These are phyloP conservation scores for Falco cherrug DNA, from an alignment of 2,797 vertebrate genomes.

Conservation along the genomic window DNA sequence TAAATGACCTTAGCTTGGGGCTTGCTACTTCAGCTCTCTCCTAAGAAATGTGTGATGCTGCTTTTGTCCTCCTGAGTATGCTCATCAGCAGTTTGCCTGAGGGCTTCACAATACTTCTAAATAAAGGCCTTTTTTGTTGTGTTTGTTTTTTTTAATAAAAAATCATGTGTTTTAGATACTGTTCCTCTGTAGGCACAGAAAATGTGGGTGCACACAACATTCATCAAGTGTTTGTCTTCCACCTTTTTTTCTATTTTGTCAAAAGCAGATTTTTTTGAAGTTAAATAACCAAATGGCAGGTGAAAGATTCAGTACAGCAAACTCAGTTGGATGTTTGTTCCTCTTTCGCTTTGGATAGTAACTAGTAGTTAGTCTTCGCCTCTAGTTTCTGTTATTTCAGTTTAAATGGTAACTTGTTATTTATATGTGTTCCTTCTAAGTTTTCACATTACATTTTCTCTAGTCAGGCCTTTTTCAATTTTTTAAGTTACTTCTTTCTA, in stretches of 20 bases:
- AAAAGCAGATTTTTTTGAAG: neutral
- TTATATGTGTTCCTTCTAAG: neutral
- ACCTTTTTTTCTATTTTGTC: neutral
- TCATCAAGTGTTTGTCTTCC: neutral
- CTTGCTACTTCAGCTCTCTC: neutral
- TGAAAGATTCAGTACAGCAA: neutral
- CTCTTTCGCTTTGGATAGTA: neutral
- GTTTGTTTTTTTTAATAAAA: neutral
- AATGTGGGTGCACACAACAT: rapidly evolving
- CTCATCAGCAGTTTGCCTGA: neutral
- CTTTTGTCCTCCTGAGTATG: neutral
- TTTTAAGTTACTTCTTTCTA: neutral
- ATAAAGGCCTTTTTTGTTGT: neutral
- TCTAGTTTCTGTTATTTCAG: neutral
- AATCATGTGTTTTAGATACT: neutral
- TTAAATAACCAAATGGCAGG: neutral
- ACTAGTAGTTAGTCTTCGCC: neutral
- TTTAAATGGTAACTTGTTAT: neutral
- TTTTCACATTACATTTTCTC: neutral
- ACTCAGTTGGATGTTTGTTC: neutral
- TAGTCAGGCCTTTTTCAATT: neutral
- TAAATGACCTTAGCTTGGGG: neutral
- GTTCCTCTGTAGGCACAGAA: neutral
- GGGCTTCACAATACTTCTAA: neutral
- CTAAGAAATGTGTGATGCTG: neutral